Evolutionary conservation across 2,797 vertebrate species (phyloP), one percentile per base, ranked within the genome.

Genomic region (Poecile montanus): DNA sequence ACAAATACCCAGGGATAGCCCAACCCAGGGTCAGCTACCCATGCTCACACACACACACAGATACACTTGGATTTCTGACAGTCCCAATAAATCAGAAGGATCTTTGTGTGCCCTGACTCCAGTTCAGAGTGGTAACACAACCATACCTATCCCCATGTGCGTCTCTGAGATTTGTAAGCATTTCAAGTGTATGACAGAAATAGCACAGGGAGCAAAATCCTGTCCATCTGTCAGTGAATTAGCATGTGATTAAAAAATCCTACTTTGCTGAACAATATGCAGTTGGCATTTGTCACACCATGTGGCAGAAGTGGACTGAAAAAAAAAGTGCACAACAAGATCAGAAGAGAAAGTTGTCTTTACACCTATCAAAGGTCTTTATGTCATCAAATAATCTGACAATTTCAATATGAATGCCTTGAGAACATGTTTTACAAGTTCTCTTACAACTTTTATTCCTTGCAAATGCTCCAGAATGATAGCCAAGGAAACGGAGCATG

Each of bases 221-320:
- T 63, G 75, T 71, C 96, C 94, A 94, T 94, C 94, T 96, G 94
- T 87, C 44, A 88, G 77, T 26, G 71, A 91, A 91, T 82, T 87
- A 89, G 45, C 54, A 53, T 21, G 76, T 32, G 91, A 92, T 94
- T 94, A 78, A 83, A 90, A 95, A 50, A 73, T 26, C 60, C 73
- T 76, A 11, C 89, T 88, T 50, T 78, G 56, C 50, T 76, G 77
- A 92, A 92, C 77, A 90, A 76, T 50, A 48, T 38, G 50, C 68
- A 79, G 74, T 66, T 74, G 67, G 70, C 82, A 92, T 91, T 94
- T 88, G 90, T 84, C 91, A 89, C 42, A 83, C 48, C 68, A 62
- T 48, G 90, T 89, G 87, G 81, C 27, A 78, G 76, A 89, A 82
- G 65, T 1, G 20, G 58, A 79, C 71, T 30, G 53, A 2, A 9